Base-by-base conservation (phyloP, 2,113 vertebrate species). In the Morone chrysops region DNA sequence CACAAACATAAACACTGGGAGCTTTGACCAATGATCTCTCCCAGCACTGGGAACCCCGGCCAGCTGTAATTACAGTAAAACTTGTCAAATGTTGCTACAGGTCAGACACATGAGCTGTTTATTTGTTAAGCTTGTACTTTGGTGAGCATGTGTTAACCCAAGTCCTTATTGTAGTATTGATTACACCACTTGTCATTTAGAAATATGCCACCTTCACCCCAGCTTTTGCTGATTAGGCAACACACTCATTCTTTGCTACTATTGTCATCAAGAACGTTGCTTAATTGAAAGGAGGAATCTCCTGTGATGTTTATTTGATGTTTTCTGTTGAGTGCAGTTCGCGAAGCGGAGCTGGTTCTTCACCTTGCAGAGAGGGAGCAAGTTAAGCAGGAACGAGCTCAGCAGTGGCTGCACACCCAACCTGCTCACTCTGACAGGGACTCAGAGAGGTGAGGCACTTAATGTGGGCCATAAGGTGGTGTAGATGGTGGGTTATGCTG, bases 401-500 rank as follows among this genome's bases (percentile, higher is more conserved):
- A 92, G 75, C 94, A 95, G 20, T 95, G 96, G 95, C 93, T 96
- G 80, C 94, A 85, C 83, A 92, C 89, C 38, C 96, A 96, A 75
- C 68, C 92, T 86, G 90, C 85, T 69, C 81, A 93, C 87, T 85
- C 88, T 87, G 93, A 94, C 92, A 71, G 83, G 67, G 82, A 83
- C 86, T 75, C 50, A 0, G 94, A 93, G 90, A 92, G 96, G 97
- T 98, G 94, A 96, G 95, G 65, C 5, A 1, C 12, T 25, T 25
- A n/a, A 13, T 25, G 31, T 17, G 0, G 62, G 25, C 56, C 18
- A 59, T 4, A 10, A 43, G 9, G 5, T 47, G 63, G 9, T 47
- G 25, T 60, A 4, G 36, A 7, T 38, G 36, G 36, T 56, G 6
- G 18, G 25, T 8, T 12, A 5, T 54, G 8, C 16, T n/a, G 16